Percentiles rank a stretch among this genome's conserved stretches.
These are phyloP conservation scores for Lycaena phlaeas DNA, from an alignment of 2,888 invertebrate genomes.

Conservation along the genomic window DNA sequence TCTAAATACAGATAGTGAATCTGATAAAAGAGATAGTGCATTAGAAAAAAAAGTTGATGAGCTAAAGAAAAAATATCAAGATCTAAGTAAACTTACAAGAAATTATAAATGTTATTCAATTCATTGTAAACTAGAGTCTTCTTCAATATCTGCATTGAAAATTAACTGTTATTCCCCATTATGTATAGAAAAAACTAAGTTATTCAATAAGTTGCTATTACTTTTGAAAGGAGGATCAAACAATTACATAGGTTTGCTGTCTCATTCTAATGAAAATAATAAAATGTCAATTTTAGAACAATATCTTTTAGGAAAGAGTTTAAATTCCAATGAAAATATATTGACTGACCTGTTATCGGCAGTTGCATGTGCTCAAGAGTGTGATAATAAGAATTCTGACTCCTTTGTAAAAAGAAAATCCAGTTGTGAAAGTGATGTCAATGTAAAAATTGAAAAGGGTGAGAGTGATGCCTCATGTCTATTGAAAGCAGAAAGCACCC, in stretches of 20 bases:
- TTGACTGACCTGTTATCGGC: constrained; percentile 75
- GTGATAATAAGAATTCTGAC: constrained; percentile 66
- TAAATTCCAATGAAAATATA: constrained; percentile 68
- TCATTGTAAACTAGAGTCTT: constrained; percentile 73
- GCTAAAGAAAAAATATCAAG: constrained; percentile 79
- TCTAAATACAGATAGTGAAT: constrained; percentile 35
- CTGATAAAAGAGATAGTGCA: constrained; percentile 55
- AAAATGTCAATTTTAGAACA: constrained; percentile 81
- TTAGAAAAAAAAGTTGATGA: constrained; percentile 75
- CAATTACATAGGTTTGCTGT: constrained; percentile 46
- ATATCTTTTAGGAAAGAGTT: constrained; percentile 74
- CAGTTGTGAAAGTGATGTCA: constrained; percentile 39
- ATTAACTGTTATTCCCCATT: constrained; percentile 84
- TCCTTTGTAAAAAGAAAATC: constrained; percentile 59
- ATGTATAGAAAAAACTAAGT: constrained; percentile 81
- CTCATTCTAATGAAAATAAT: constrained; percentile 55
- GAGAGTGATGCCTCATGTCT: constrained; percentile 32
- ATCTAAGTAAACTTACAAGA: constrained; percentile 79
- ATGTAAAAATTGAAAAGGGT: constrained; percentile 45
- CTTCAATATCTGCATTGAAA: constrained; percentile 57
- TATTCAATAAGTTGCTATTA: constrained; percentile 78
- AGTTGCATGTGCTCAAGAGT: constrained; percentile 75
- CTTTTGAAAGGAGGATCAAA: constrained; percentile 75
- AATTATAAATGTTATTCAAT: constrained; percentile 81
- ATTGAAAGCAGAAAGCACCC: constrained; percentile 69